Conservation (phyloP, 2,888 invertebrate genomes). For the Tetramorium bicarinatum region DNA sequence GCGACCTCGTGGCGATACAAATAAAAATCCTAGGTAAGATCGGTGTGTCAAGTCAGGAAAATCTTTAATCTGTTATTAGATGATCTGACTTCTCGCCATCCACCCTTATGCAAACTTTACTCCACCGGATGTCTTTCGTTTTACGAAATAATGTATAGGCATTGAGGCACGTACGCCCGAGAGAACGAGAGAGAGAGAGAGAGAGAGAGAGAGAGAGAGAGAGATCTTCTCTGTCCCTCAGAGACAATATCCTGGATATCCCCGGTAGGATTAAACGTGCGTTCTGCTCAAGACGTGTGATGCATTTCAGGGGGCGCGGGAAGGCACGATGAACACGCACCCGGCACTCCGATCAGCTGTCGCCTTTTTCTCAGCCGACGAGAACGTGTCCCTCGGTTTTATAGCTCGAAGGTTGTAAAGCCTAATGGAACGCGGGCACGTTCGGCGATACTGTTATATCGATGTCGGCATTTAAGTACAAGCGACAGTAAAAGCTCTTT, state of each 20-base stretch:
- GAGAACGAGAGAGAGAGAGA: too few species aligned
- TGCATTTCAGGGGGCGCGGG: conserved; percentile 15
- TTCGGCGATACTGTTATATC: conserved; percentile 16
- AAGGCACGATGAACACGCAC: conserved; percentile 6
- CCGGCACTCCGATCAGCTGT: conserved; percentile 48
- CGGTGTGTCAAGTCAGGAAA: not conserved
- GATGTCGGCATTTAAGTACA: conserved; percentile 42
- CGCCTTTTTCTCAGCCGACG: conserved; percentile 37
- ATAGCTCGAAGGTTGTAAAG: conserved; percentile 45
- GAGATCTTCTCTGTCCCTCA: not conserved
- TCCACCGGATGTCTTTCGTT: not conserved
- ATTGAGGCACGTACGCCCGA: not conserved
- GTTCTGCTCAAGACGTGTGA: not conserved
- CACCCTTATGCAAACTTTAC: not conserved
- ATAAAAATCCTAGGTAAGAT: conserved; percentile 8
- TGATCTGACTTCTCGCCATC: too few species aligned
- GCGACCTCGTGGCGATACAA: not conserved
- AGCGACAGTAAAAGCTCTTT: conserved; percentile 42
- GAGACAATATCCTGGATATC: conserved; percentile 28
- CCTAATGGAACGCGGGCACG: conserved; percentile 45
- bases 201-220: too few species aligned
- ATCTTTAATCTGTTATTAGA: conserved; percentile 27
- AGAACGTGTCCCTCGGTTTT: conserved; percentile 26
- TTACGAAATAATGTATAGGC: conserved; percentile 5
- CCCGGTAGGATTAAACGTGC: conserved; percentile 36